Evolutionary conservation across 2,888 invertebrate species (phyloP), one percentile per base, ranked within the genome.

Genomic region (Saturnia pavonia): DNA sequence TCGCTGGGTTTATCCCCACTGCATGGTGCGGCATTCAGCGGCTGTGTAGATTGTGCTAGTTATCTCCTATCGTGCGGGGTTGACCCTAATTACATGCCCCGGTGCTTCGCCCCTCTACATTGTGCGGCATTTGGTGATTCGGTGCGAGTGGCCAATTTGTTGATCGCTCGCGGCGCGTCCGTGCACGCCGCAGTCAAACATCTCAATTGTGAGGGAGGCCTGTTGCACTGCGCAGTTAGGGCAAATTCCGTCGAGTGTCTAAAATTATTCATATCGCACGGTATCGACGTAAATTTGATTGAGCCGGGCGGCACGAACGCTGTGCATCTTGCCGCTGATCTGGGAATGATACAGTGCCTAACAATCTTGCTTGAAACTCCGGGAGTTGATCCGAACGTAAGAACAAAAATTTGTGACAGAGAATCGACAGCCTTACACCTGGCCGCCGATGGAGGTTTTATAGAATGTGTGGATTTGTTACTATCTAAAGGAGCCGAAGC

Each of bases 111-210:
- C 67, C 97, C 98, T 0, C 94, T 98, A 72, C 98, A 99, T 88
- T 98, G 97, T 85, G 97, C 98, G 19, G 98, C 98, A 48, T 97
- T 98, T 89, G 97, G 98, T 19, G 97, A 98, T 83, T 96, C 97
- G 74, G 95, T 96, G 70, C 96, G 97, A 81, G 97, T 97, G 19
- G 96, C 97, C 71, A 96, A 96, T 88, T 95, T 97, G 82, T 95
- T 98, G 73, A 95, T 98, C 74, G 95, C 95, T 74, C 95, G 95
- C 75, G 96, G 96, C 27, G 96, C 97, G 70, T 95, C 95, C 74
- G 95, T 97, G 68, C 95, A 95, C 74, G 93, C 96, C 71, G 95
- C 96, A 63, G 96, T 95, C 40, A 96, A 94, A 77, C 95, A 95
- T 76, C 89, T 92, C 70, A 95, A 96, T 80, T 95, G 95, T 80